phyloP scores from a whole-genome alignment of 2,113 vertebrate genomes.

The Pelodiscus sinensis region DNA sequence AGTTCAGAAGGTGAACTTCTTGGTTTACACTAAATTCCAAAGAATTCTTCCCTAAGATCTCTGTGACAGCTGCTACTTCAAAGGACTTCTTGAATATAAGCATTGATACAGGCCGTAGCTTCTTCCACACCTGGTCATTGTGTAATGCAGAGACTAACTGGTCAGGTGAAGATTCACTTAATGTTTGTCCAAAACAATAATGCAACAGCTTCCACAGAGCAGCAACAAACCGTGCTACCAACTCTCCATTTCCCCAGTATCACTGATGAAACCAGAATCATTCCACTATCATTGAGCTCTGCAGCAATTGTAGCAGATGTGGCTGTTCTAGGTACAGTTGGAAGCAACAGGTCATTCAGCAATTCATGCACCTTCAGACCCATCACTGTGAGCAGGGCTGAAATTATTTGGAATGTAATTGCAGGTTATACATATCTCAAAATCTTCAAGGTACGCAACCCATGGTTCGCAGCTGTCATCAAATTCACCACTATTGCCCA shows the following conservation, averaged over 20 bases:
- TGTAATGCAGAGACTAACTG: not conserved
- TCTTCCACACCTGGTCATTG: not conserved
- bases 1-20: too few species aligned
- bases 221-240: not conserved
- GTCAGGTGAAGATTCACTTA: too few species aligned
- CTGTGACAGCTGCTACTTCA: not conserved
- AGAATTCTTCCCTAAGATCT: not conserved
- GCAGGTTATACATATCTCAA: not conserved
- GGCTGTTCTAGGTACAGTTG: not conserved
- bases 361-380: not conserved
- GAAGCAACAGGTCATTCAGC: not conserved
- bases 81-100: not conserved
- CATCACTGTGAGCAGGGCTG: not conserved
- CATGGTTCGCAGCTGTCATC: not conserved
- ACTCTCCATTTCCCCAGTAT: not conserved
- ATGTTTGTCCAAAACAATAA: too few species aligned
- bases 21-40: not conserved
- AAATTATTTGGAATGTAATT: not conserved
- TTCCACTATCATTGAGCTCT: not conserved
- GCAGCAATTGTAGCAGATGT: not conserved
- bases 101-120: not conserved
- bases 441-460: not conserved
- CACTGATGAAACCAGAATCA: not conserved
- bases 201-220: not conserved
- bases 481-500: not conserved